Evolutionary conservation across 2,797 vertebrate species (phyloP), one percentile per base, ranked within the genome.

Genomic region (Microtus agrestis): DNA sequence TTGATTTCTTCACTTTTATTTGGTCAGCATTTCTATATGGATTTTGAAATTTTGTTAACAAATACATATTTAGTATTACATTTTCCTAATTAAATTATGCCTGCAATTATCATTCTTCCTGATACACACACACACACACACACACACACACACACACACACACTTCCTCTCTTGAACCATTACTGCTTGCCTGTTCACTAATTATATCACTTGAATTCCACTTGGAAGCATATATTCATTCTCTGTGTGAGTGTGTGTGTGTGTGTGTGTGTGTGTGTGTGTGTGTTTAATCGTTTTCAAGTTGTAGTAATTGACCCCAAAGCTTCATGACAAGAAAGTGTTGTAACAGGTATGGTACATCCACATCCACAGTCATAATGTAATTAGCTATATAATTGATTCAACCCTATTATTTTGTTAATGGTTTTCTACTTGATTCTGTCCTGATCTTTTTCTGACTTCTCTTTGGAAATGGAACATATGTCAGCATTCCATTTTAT

Each of bases 41-140:
- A 73, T 43, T 87, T 87, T 89, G 29, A 93, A 94, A 91, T 11
- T 78, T 8, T 86, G 27, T 81, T 79, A 29, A 79, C 23, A 37
- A 43, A 79, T 40, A 29, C 23, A 67, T 56, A 43, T 69, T 34
- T 80, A 80, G 15, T 48, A 65, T 21, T 63, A 13, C 21, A 27
- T 25, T 56, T 48, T 77, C 8, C 15, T 9, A 6, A n/a, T 63
- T 27, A 48, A 76, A 89, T 89, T 63, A 17, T 34, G 29, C 2
- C 40, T 63, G 21, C 3, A 63, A 15, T n/a, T 40, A 77, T n/a
- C 12, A 27, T 34, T 21, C 1, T 3, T 5, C 48, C 19, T 37
- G 27, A n/a, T 15, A 48, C 27, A 34, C 14, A 37, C 65, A 43
- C 37, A 25, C n/a, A 54, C 65, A 86, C 11, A 46, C 25, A 34